These are phyloP conservation scores for Peromyscus californicus DNA, from an alignment of 2,113 vertebrate genomes.

Conservation along the genomic window DNA sequence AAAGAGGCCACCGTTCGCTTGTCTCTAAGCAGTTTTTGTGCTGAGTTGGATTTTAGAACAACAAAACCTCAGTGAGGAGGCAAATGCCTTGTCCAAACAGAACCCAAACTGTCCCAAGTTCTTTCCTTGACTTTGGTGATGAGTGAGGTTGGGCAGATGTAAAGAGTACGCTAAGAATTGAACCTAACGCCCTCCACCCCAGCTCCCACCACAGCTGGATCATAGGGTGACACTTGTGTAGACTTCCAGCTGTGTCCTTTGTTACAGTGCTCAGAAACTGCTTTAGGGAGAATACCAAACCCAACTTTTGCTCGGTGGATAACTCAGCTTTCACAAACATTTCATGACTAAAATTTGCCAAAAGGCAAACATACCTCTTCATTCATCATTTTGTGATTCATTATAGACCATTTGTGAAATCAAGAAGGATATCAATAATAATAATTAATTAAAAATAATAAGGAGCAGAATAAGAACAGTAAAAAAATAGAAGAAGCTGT, in stretches of 20 bases:
- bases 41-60: constrained; percentile 11
- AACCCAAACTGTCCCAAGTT: constrained; percentile 12
- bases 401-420: background rate
- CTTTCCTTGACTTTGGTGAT: constrained; percentile 59
- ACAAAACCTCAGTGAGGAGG: background rate
- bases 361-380: background rate
- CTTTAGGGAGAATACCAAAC: background rate
- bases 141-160: background rate
- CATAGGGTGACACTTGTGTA: background rate
- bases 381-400: background rate
- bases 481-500: background rate
- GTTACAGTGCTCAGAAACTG: background rate
- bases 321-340: background rate
- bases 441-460: background rate
- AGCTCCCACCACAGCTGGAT: background rate
- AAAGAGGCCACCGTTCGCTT: background rate
- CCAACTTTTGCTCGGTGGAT: background rate
- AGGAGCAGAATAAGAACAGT: background rate
- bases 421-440: background rate
- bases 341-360: background rate
- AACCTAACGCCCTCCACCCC: background rate
- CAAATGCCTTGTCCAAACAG: constrained; percentile 61
- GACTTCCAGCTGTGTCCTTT: background rate
- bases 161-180: background rate
- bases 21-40: background rate